Base-by-base conservation (phyloP, 2,797 vertebrate species). In the Uromys caudimaculatus region DNA sequence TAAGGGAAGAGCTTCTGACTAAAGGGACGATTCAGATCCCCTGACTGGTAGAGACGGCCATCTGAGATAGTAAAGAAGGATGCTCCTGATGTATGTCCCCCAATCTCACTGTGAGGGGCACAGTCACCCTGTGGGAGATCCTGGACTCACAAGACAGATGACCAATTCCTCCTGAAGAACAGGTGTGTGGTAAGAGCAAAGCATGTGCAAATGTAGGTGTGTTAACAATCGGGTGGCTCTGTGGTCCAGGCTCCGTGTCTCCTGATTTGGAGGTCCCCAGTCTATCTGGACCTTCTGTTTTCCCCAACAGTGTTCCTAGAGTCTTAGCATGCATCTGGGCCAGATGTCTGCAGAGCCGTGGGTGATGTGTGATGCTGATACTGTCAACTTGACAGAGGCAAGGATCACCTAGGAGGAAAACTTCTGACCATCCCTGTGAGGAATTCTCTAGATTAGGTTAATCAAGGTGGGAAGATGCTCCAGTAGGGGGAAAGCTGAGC, bases 281-380 rank as follows among this genome's bases (percentile, higher is more conserved):
- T 29, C n/a, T 77, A 4, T 52, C 38, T 71, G 44, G 77, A 84
- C 29, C 11, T 71, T 90, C n/a, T 75, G 32, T 75, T 83, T 93
- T 56, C 54, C 54, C 41, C 12, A 7, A 23, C 82, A 14, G 5
- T 35, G 50, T 27, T 35, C 19, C 21, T 9, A n/a, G 41, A 41
- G 21, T 14, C 6, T 3, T 54, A 38, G 71, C 27, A 38, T 7
- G n/a, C 75, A 93, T 38, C 83, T 78, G 52, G 29, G 56, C 62
- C 75, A 78, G 67, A 32, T 23, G 29, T 50, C 64, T 82, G 14
- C 23, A 44, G 69, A 90, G 44, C 35, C 1, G 0, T 13, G 13
- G 24, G 44, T 11, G 16, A 47, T 32, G 44, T 29, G n/a, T 1
- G n/a, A 71, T 73, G 14, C 11, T 54, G 27, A 29, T 56, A 17